Conservation (phyloP, 2,113 vertebrate genomes). For the Vombatus ursinus region DNA sequence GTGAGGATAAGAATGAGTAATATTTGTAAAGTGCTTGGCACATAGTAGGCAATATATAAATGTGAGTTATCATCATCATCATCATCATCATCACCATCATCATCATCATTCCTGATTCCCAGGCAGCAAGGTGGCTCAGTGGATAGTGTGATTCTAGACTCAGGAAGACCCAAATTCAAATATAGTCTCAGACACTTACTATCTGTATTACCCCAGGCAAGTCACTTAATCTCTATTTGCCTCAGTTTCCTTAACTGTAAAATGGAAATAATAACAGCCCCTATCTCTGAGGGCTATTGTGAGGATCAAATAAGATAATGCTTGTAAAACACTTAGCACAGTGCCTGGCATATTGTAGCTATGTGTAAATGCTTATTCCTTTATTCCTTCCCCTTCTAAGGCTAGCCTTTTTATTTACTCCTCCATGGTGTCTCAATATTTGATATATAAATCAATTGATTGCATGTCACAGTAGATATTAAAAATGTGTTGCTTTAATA, state of each 20-base stretch:
- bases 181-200: no score
- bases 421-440: background rate
- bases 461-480: background rate
- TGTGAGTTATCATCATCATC: background rate
- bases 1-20: no score
- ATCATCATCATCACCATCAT: background rate
- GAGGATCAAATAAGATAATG: background rate
- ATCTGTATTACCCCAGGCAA: background rate
- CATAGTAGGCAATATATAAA: background rate
- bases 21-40: no score
- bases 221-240: background rate
- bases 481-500: background rate
- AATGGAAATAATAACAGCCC: background rate
- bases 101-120: background rate
- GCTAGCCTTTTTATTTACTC: background rate
- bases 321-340: background rate
- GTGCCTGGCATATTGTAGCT: background rate
- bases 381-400: background rate
- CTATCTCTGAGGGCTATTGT: background rate
- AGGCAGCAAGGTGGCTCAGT: no score
- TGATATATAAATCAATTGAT: background rate
- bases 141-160: no score
- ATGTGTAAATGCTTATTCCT: background rate
- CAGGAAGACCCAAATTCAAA: no score
- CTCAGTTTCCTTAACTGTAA: background rate